Conservation (phyloP, 2,797 vertebrate genomes). For the Varecia variegata region DNA sequence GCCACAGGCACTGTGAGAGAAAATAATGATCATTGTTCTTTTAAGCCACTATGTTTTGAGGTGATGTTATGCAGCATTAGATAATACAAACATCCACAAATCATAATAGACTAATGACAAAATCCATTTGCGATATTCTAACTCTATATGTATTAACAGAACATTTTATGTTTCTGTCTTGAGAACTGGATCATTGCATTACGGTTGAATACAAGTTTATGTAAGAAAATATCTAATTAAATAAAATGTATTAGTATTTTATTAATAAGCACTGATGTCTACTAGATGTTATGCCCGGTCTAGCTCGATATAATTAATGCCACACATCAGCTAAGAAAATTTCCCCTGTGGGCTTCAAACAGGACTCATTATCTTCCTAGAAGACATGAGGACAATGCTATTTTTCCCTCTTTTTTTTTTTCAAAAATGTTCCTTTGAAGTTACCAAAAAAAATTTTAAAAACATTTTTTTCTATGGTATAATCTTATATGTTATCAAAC, state of each 20-base stretch:
- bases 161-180: background rate
- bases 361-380: background rate
- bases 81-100: background rate
- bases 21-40: background rate
- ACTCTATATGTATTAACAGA: background rate
- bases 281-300: background rate
- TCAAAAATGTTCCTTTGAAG: background rate
- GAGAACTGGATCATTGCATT: background rate
- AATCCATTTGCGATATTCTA: background rate
- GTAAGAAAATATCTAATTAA: background rate
- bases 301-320: background rate
- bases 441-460: background rate
- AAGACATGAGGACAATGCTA: background rate
- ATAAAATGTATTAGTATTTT: background rate
- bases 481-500: background rate
- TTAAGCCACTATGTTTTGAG: background rate
- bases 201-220: background rate
- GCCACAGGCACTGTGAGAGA: background rate
- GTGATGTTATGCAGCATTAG: background rate
- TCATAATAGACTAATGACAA: background rate
- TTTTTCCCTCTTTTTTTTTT: background rate
- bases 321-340: background rate
- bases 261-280: background rate
- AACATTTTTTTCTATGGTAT: background rate
- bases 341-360: background rate